Evolutionary conservation across 2,113 vertebrate genomes (phyloP).

Genomic region (Protobothrops flavoviridis): DNA sequence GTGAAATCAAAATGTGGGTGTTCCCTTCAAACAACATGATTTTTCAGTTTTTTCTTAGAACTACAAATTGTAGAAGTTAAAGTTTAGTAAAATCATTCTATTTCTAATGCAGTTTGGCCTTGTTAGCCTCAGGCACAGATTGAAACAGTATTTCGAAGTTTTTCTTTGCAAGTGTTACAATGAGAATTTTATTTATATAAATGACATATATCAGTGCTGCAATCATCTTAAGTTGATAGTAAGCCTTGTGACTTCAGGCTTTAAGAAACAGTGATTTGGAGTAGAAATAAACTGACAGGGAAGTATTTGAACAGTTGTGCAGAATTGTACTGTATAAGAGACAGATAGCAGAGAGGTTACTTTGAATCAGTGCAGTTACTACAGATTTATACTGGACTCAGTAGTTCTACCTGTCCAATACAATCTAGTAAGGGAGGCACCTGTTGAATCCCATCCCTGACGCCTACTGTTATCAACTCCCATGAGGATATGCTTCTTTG

Average conservation of each 20-base stretch:
- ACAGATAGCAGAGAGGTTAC: background rate
- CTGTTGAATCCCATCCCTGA: background rate
- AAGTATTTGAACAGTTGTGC: background rate
- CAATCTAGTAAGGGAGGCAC: background rate
- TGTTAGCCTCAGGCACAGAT: constrained; percentile 7
- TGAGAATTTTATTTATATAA: constrained; percentile 12
- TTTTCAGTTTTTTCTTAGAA: background rate
- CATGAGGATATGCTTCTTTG: background rate
- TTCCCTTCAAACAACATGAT: background rate
- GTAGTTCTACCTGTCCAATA: background rate
- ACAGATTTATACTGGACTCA: background rate
- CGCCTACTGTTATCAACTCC: background rate
- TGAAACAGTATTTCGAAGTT: constrained; percentile 4
- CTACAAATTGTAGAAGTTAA: constrained; percentile 4
- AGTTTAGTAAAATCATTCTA: constrained; percentile 2
- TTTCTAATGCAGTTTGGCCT: constrained; percentile 6
- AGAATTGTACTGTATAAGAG: background rate
- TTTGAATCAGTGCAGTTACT: background rate
- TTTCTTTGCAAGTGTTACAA: background rate
- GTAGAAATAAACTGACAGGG: constrained; percentile 2
- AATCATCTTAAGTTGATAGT: constrained; percentile 9
- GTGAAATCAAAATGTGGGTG: background rate
- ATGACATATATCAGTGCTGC: background rate
- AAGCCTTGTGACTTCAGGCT: constrained; percentile 7
- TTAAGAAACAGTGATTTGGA: background rate